Percentiles rank a stretch among this genome's conserved stretches.
Evolutionary conservation across 2,888 invertebrate species (phyloP).

Genomic region (Eilema griseolum): DNA sequence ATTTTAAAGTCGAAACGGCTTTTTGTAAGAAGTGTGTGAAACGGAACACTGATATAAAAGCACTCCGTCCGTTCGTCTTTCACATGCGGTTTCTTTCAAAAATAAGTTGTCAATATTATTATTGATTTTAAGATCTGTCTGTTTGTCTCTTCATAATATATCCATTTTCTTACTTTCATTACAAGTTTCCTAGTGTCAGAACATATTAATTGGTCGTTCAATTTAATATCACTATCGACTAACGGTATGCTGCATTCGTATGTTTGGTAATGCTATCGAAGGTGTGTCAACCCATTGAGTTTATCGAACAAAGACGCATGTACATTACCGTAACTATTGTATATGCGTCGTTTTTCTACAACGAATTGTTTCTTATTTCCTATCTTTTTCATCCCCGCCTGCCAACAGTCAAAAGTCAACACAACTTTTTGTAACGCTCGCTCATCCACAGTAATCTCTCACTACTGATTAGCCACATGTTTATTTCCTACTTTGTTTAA

Average conservation of each 20-base stretch:
- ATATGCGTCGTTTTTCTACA: too few species aligned
- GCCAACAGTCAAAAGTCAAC: too few species aligned
- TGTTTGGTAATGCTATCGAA: too few species aligned
- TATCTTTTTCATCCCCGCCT: neutral
- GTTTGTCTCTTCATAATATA: neutral
- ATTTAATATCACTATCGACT: too few species aligned
- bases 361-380: neutral
- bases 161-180: neutral
- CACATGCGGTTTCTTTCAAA: neutral
- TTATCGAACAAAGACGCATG: too few species aligned
- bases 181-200: neutral
- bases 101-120: neutral
- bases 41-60: neutral
- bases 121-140: neutral
- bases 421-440: neutral
- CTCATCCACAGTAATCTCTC: neutral
- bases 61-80: neutral
- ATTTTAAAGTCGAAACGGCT: conserved; percentile 5
- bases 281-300: too few species aligned
- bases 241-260: too few species aligned
- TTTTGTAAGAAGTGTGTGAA: neutral
- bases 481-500: neutral
- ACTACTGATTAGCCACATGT: neutral
- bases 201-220: neutral
- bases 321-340: too few species aligned